These are phyloP conservation scores for zebrafish (Danio rerio) DNA, from an alignment of 2,113 vertebrate species.

Conservation along the genomic window GRCz12tu NC_133196.1:32348501-32349000, in stretches of 20 bases:
- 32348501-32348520: too few species aligned
- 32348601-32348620: too few species aligned
- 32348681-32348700: not conserved
- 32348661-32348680: not conserved
- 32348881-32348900: not conserved
- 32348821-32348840: slow-evolving; percentile 17
- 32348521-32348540: too few species aligned
- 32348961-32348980: not conserved
- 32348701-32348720: not conserved
- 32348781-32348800: not conserved
- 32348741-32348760: not conserved
- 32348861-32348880: slow-evolving; percentile 27
- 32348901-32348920: slow-evolving; percentile 1
- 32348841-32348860: slow-evolving; percentile 16
- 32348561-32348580: too few species aligned
- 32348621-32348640: too few species aligned
- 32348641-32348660: too few species aligned
- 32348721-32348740: not conserved
- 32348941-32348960: slow-evolving; percentile 29
- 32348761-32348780: not conserved
- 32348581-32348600: too few species aligned
- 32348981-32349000: slow-evolving; percentile 33
- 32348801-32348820: not conserved
- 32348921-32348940: not conserved
- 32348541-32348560: too few species aligned